Evolutionary conservation across 2,888 invertebrate species (phyloP).

Genomic region (Elmis aenea): DNA sequence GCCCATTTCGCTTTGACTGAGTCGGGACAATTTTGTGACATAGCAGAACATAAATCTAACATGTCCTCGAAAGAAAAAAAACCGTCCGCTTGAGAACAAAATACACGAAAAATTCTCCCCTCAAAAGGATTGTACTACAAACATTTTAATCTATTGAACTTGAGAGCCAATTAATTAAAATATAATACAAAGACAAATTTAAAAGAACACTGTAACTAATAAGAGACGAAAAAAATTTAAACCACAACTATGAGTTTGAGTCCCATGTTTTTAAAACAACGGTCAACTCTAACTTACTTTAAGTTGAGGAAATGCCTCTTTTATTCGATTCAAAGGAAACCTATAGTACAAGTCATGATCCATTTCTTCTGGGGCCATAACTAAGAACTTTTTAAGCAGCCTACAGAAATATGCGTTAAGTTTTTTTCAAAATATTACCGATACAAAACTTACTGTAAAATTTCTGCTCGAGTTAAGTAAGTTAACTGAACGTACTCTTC

Average conservation of each 20-base stretch:
- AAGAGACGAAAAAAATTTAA: slow-evolving; percentile 10
- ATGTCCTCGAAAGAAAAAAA: slow-evolving; percentile 74
- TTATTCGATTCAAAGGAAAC: slow-evolving; percentile 51
- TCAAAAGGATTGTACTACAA: slow-evolving; percentile 71
- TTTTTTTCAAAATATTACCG: slow-evolving; percentile 3
- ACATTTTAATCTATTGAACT: slow-evolving; percentile 1
- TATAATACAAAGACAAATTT: slow-evolving; percentile 8
- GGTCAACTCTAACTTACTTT: slow-evolving; percentile 49
- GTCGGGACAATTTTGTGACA: slow-evolving; percentile 66
- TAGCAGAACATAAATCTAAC: slow-evolving; percentile 70
- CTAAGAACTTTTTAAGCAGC: slow-evolving; percentile 55
- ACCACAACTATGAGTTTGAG: no score
- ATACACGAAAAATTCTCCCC: slow-evolving; percentile 66
- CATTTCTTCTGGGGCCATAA: slow-evolving; percentile 48
- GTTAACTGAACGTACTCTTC: slow-evolving; percentile 59
- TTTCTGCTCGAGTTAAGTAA: slow-evolving; percentile 58
- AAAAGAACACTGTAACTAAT: slow-evolving; percentile 8
- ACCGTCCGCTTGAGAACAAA: slow-evolving; percentile 64
- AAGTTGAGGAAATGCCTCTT: slow-evolving; percentile 61
- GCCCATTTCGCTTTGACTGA: slow-evolving; percentile 73
- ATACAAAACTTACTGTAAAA: slow-evolving; percentile 54
- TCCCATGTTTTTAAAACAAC: no score
- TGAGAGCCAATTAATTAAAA: no score
- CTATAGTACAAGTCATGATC: slow-evolving; percentile 48
- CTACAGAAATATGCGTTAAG: slow-evolving; percentile 40